These are phyloP conservation scores for Hyperoplus lanceolatus DNA, from an alignment of 2,797 vertebrate species.

Conservation along the genomic window DNA sequence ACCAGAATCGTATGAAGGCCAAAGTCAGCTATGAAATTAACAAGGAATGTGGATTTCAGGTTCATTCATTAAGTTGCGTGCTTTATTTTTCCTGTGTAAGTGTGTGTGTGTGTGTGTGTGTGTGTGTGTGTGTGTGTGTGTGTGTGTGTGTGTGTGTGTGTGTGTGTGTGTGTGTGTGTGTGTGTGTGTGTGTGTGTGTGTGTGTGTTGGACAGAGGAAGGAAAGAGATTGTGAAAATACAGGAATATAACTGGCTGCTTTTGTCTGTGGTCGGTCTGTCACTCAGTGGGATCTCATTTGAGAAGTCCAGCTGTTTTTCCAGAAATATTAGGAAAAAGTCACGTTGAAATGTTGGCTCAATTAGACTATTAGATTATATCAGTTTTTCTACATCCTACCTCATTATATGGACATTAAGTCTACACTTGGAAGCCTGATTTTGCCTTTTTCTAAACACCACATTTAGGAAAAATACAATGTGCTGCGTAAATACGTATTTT, in stretches of 20 bases:
- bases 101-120: background rate
- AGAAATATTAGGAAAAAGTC: constrained; percentile 29
- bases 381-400: background rate
- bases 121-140: too few relatives aligned
- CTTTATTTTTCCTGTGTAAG: background rate
- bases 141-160: too few relatives aligned
- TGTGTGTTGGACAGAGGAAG: constrained; percentile 34
- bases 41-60: background rate
- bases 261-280: constrained; percentile 9
- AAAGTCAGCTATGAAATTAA: background rate
- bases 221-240: constrained; percentile 11
- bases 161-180: background rate
- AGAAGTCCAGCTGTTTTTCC: constrained; percentile 30
- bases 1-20: background rate
- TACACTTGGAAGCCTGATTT: background rate
- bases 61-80: background rate
- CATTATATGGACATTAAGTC: constrained; percentile 13
- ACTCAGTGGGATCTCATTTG: constrained; percentile 9
- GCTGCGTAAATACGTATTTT: too few relatives aligned
- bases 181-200: constrained; percentile 14
- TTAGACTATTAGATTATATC: background rate
- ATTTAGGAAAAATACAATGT: background rate
- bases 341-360: constrained; percentile 27
- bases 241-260: background rate
- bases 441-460: background rate